Percentiles rank a stretch among this genome's conserved stretches.
These are phyloP conservation scores for Caenorhabditis sp. DNA, from an alignment of 2,888 invertebrate genomes.

Conservation along the genomic window DNA sequence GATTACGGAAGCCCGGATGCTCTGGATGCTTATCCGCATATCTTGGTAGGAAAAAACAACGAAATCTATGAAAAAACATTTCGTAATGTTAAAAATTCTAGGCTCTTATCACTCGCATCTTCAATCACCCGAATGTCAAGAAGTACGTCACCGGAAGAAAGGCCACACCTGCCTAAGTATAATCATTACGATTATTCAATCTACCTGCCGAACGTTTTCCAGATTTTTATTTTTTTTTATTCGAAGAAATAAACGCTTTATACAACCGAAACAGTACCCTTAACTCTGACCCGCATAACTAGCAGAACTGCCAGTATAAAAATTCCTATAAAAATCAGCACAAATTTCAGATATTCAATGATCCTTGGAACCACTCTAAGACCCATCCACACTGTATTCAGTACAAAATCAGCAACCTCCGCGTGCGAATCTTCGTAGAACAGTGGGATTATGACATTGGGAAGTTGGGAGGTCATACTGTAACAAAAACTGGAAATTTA, in stretches of 20 bases:
- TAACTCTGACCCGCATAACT: conserved; percentile 51
- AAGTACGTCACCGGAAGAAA: conserved; percentile 71
- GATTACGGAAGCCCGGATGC: conserved; percentile 76
- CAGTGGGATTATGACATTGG: conserved; percentile 62
- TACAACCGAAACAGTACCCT: conserved; percentile 35
- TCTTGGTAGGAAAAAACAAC: conserved; percentile 52
- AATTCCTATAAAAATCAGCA: conserved; percentile 37
- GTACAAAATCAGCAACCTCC: conserved; percentile 56
- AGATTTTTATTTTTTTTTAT: background rate
- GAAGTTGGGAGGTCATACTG: conserved; percentile 62
- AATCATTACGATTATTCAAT: background rate
- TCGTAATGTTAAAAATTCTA: conserved; percentile 16
- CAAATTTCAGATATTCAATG: conserved; percentile 46
- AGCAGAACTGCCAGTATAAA: conserved; percentile 21
- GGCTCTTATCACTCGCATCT: conserved; percentile 75
- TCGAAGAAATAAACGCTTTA: conserved; percentile 34
- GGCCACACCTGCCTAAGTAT: conserved; percentile 42
- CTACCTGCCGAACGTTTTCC: conserved; percentile 9
- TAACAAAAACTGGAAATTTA: conserved; percentile 6
- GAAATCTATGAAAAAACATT: background rate
- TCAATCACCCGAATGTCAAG: conserved; percentile 75
- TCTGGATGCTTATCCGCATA: conserved; percentile 78
- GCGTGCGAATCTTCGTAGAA: conserved; percentile 67
- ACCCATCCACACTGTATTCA: conserved; percentile 66
- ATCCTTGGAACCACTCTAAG: conserved; percentile 67